A percentile compares a stretch with the other conserved stretches of the same genome.
Evolutionary conservation across 92 coral and sea anemone species (phyloP).

Genomic region (Hydrozoanthus gracilis): DNA sequence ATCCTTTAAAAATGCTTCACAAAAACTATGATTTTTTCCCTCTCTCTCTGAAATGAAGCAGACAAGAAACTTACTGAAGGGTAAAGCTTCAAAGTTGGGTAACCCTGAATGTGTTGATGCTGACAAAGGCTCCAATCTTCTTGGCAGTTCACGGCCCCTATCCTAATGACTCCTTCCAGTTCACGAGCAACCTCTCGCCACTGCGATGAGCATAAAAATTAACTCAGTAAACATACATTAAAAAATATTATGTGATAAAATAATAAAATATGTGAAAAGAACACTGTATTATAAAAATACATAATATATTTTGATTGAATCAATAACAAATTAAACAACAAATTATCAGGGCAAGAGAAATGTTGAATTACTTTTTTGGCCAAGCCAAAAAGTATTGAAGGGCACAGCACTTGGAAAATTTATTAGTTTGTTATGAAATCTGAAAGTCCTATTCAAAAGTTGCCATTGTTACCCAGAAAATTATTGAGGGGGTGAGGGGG

Average conservation of each 20-base stretch:
- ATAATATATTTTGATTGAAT: too few relatives aligned
- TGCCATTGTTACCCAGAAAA: too few relatives aligned
- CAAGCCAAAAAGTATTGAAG: too few relatives aligned
- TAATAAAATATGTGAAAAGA: not conserved
- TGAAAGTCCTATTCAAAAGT: too few relatives aligned
- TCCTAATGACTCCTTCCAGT: constrained; percentile 94
- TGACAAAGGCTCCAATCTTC: constrained; percentile 97
- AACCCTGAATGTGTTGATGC: constrained; percentile 86
- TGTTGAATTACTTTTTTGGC: too few relatives aligned
- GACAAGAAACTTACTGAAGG: constrained; percentile 78
- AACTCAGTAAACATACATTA: not conserved
- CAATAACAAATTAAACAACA: too few relatives aligned
- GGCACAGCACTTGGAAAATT: too few relatives aligned
- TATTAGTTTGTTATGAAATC: too few relatives aligned
- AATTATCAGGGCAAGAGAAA: too few relatives aligned
- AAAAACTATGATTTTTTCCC: not conserved
- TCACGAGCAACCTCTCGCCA: constrained; percentile 99
- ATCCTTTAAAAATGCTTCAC: not conserved
- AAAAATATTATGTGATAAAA: not conserved
- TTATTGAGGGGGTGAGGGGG: too few relatives aligned
- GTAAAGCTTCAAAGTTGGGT: constrained; percentile 89
- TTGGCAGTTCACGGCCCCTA: constrained; percentile 99
- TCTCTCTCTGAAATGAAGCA: not conserved
- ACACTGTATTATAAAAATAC: too few relatives aligned
- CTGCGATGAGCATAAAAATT: constrained; percentile 46